Evolutionary conservation across 2,888 invertebrate species (phyloP), one percentile per base, ranked within the genome.

Genomic region (Lysandra bellargus): DNA sequence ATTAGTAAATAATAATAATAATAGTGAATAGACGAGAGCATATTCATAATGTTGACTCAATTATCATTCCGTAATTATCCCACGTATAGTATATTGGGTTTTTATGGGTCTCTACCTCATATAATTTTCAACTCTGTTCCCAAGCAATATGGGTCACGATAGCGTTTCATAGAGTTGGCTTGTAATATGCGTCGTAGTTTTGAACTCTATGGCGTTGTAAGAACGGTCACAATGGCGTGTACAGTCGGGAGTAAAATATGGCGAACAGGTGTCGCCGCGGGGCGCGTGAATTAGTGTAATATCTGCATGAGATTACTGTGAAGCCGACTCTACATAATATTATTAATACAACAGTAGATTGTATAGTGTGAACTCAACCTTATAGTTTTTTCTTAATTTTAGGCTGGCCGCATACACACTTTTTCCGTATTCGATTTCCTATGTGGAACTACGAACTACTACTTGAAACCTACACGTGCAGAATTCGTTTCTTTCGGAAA

Each of bases 251-350:
- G 33, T 69, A 69, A 69, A 33, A 69, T 69, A 69, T 69, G 69
- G 69, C 12, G 69, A 69, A 37, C 69, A 69, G 69, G 69, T 69
- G 69, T 69, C 69, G 69, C 69, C 69, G 69, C 69, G 69, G 69
- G 69, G 69, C 37, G 37, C 69, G 33, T 69, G 69, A 69, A 37
- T 69, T 37, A 69, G 69, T 69, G 69, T 69, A 69, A 37, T 69
- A 37, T 17, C 69, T 69, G 69, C 37, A 37, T 69, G 69, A 37
- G 69, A 69, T 69, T 69, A 33, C 69, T 5, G 33, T 33, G 17
- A 69, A 14, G 40, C 40, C 7, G 6, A 40, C 1, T 40, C 40
- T 40, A 40, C 40, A 40, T 40, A 40, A 40, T 37, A 4, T 37
- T 0, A 37, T 37, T 23, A 23, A 23, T 37, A 7, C 6, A 40